Conservation (phyloP, 2,113 vertebrate species). For the Spheniscus mendiculus region DNA sequence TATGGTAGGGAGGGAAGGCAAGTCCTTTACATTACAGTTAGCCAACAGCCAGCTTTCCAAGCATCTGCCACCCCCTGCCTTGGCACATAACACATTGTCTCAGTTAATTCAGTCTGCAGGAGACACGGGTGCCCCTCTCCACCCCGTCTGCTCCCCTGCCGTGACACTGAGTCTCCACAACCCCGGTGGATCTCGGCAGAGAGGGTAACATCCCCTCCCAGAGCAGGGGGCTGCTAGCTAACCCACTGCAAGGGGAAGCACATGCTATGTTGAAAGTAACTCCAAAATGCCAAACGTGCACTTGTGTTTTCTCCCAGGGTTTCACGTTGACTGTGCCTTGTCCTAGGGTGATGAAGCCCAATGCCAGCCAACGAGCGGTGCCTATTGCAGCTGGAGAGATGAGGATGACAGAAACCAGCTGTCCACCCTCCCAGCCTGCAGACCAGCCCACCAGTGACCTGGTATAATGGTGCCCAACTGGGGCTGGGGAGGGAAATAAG, state of each 20-base stretch:
- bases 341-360: rapidly evolving
- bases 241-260: neutral
- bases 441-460: neutral
- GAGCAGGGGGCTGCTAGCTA: neutral
- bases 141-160: neutral
- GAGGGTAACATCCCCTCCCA: neutral
- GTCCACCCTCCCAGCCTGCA: neutral
- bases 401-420: neutral
- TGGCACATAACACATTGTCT: neutral
- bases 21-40: neutral
- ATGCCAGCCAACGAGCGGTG: rapidly evolving
- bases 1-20: neutral
- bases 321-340: rapidly evolving
- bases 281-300: rapidly evolving
- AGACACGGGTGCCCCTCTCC: neutral
- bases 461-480: neutral
- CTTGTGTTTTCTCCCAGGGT: neutral
- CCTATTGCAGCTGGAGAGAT: neutral
- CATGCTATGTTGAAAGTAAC: rapidly evolving
- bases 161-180: too few relatives aligned
- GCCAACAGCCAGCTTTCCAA: neutral
- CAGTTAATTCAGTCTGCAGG: neutral
- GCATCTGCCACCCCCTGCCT: neutral
- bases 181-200: neutral
- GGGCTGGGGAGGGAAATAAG: too few relatives aligned